These are phyloP conservation scores for Poicephalus gulielmi DNA, from an alignment of 2,113 vertebrate species.

Conservation along the genomic window DNA sequence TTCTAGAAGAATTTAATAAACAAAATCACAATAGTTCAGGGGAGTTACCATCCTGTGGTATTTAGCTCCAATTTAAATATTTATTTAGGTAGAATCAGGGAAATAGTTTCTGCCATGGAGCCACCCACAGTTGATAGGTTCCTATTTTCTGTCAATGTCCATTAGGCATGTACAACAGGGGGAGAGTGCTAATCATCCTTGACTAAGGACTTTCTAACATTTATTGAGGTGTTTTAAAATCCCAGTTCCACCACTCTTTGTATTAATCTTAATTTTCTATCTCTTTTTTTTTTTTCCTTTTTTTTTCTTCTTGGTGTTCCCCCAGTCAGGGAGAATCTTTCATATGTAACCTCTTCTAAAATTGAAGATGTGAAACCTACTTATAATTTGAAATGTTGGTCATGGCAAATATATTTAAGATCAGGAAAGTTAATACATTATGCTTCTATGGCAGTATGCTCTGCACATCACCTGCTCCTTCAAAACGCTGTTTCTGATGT, in stretches of 20 bases:
- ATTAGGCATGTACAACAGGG: not conserved
- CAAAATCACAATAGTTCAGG: not conserved
- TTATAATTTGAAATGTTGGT: not conserved
- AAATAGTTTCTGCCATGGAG: not conserved
- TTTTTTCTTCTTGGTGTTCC: not conserved
- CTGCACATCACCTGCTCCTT: not conserved
- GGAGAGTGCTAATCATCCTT: not conserved
- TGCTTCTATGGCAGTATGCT: not conserved
- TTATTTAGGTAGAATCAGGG: not conserved
- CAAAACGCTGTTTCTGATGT: not conserved
- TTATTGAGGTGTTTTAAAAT: not conserved
- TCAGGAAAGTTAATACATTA: not conserved
- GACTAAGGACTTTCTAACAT: not conserved
- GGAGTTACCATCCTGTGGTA: not conserved
- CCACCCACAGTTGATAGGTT: not conserved
- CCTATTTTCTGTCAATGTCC: not conserved
- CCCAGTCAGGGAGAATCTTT: not conserved
- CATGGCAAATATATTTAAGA: not conserved
- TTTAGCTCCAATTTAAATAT: not conserved
- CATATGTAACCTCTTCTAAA: not conserved
- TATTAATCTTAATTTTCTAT: not conserved
- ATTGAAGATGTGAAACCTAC: not conserved
- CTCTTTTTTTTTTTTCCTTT: no score
- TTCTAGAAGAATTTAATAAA: not conserved
- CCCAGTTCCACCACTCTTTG: not conserved